These are phyloP conservation scores for Corythaeola cristata DNA, from an alignment of 2,113 vertebrate genomes.

Conservation along the genomic window DNA sequence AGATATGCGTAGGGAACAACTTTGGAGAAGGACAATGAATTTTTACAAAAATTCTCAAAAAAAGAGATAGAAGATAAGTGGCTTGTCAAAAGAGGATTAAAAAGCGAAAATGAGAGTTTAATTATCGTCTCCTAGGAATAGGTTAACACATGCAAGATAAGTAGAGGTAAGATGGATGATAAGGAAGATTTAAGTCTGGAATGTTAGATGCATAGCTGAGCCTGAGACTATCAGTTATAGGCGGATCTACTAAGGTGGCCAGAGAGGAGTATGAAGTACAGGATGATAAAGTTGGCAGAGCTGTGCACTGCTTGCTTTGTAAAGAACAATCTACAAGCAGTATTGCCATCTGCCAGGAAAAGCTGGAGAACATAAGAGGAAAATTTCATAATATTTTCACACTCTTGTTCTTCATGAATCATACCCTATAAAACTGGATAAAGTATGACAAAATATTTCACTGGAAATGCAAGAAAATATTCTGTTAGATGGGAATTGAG, in stretches of 20 bases:
- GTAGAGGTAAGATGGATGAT: not conserved
- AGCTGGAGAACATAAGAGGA: not conserved
- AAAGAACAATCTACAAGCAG: conserved; percentile 26
- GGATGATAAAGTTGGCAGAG: not conserved
- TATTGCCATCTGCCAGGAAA: not conserved
- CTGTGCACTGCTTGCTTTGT: not conserved
- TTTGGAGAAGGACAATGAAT: not conserved
- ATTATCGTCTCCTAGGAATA: not conserved
- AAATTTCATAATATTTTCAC: not conserved
- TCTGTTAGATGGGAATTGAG: not conserved
- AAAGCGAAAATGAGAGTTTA: not conserved
- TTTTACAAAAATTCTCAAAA: not conserved
- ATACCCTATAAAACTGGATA: not conserved
- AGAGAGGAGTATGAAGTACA: not conserved
- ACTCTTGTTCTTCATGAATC: not conserved
- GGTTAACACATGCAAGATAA: not conserved
- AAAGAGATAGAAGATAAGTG: not conserved
- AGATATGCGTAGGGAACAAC: not conserved
- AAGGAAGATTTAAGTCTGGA: not conserved
- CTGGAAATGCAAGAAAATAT: not conserved
- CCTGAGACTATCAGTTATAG: not conserved
- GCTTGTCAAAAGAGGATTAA: not conserved
- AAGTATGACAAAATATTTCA: not conserved
- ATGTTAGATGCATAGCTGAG: not conserved
- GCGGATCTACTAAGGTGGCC: not conserved